Evolutionary conservation across 2,888 invertebrate species (phyloP), one percentile per base, ranked within the genome.

Genomic region (Ellobium chinense): DNA sequence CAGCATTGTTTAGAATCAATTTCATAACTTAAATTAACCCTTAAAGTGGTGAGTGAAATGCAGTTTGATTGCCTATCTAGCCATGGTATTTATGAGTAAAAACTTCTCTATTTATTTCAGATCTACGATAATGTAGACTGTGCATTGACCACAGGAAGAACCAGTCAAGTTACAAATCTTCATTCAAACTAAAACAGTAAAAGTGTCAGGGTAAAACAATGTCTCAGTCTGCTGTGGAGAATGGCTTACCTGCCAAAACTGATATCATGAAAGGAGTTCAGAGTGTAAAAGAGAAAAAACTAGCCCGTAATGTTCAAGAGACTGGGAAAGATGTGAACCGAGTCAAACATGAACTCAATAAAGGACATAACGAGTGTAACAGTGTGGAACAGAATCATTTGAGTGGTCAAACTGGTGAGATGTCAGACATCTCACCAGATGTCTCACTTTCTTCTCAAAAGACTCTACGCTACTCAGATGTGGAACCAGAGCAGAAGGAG

Each of bases 401-500:
- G 4, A 46, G 46, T 54, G 46, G 18, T 46, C 46, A 46, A 46
- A 18, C 7, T 46, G 9, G 18, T 3, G 69, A 68, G 18, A 21
- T 27, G 1, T 68, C 68, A n/a, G 66, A 78, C 24, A 27, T 14
- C 3, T 78, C 77, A 24, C 77, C 77, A 1, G 77, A 78, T 34
- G 69, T 78, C 54, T 78, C 77, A 1, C 69, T 76, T 58, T 78
- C 77, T 18, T 69, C 69, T 21, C 68, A 78, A 37, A 68, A 69
- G 58, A 78, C 77, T 39, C 60, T 78, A 5, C 36, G 69, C 4
- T 78, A 78, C 27, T 78, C 54, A 60, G 77, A 69, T 60, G 77
- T 69, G 34, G 68, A 78, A 29, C n/a, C 56, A 34, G 77, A 78
- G n/a, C 34, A 3, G 1, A 31, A 66, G 12, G 66, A 63, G 29